Base-by-base conservation (phyloP, 2,113 vertebrate genomes). In the Xenopus laevis region DNA sequence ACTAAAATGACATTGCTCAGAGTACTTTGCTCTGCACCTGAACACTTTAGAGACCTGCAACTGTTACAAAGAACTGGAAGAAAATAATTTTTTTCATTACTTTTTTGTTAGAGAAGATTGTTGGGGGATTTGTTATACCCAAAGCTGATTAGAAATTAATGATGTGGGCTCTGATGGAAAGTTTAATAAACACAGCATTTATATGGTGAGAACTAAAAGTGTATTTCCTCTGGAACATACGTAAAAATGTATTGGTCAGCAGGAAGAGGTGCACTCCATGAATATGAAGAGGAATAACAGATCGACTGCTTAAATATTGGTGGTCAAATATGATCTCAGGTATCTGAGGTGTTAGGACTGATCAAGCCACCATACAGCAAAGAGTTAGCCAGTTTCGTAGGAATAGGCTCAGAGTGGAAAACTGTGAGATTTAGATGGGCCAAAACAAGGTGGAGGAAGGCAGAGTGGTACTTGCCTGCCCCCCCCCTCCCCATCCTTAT, bases 91-190 rank as follows among this genome's bases (percentile, higher is more conserved):
- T 18, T 66, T 67, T 65, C 72, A 62, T 68, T 55, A 23, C 65
- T 67, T 9, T 74, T 74, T 68, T 61, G 27, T 27, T 40, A 52
- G 15, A 75, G 57, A 62, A 75, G 72, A 75, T 75, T 75, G 72
- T 75, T 75, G 13, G 62, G 72, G 65, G 72, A 75, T 67, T 75
- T 68, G 16, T 18, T 61, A 75, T 53, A 44, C 72, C 65, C 72
- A 21, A 75, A 75, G 65, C 65, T 75, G 72, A 68, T 75, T 75
- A 68, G 45, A 68, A 68, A 65, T 68, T 68, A 75, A 75, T 75
- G 72, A 75, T 23, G 65, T 75, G 72, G 60, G 44, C 60, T 75
- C 65, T 62, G 65, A 75, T 40, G 58, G 65, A 62, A 68, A 62
- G 57, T 75, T 68, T 75, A 68, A 67, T 68, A 74, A 68, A 68